phyloP scores from a whole-genome alignment of 2,113 vertebrate species.

The Phodopus roborovskii region DNA sequence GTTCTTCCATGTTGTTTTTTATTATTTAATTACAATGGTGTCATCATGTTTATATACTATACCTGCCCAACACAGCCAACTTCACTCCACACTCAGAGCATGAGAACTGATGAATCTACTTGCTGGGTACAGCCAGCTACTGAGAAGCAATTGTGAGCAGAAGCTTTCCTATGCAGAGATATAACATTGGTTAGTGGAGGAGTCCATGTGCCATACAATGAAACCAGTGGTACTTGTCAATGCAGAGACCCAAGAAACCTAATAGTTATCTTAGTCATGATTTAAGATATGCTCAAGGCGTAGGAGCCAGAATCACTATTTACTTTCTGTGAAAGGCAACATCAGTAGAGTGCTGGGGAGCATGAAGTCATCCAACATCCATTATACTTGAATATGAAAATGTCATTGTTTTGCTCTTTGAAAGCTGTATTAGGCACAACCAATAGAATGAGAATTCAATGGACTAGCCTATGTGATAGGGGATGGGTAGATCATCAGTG shows the following conservation, averaged over 20 bases:
- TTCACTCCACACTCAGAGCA: neutral
- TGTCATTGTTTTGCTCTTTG: neutral
- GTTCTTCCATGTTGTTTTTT: slow-evolving; percentile 45
- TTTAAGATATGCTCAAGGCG: neutral
- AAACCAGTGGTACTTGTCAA: neutral
- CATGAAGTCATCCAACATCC: neutral
- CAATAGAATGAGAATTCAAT: neutral
- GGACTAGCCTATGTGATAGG: neutral
- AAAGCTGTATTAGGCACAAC: neutral
- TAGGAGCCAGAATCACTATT: neutral
- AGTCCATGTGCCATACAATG: neutral
- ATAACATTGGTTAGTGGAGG: neutral
- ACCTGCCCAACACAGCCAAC: neutral
- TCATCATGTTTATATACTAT: neutral
- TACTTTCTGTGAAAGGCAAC: neutral
- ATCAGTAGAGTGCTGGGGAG: neutral
- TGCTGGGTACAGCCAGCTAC: slow-evolving; percentile 23
- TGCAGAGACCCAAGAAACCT: neutral
- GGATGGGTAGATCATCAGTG: neutral
- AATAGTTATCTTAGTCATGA: neutral
- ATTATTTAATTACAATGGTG: slow-evolving; percentile 37
- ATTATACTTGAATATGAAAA: neutral
- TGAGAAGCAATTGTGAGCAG: neutral
- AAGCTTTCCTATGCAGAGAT: slow-evolving; percentile 34
- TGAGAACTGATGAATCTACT: neutral